phyloP scores from a whole-genome alignment of 2,113 vertebrate species.

The Ammodytes marinus region DNA sequence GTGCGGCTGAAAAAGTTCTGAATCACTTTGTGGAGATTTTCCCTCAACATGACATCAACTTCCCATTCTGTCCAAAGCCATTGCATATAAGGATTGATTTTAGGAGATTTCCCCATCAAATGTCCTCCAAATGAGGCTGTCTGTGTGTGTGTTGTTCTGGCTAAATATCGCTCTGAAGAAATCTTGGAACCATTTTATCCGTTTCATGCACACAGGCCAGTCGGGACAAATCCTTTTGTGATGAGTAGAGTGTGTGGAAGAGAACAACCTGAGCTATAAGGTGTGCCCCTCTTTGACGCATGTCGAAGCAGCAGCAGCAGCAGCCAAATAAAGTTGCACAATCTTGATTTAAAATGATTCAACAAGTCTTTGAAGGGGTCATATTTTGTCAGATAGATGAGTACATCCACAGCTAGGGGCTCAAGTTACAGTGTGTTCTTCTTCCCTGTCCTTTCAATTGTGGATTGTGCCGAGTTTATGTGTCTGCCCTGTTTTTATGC shows the following conservation, averaged over 20 bases:
- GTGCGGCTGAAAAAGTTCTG: not conserved
- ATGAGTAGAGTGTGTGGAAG: not conserved
- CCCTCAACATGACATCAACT: not conserved
- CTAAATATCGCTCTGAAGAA: not conserved
- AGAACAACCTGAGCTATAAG: not conserved
- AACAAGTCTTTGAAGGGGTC: not conserved
- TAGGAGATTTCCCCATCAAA: no score
- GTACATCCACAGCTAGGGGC: not conserved
- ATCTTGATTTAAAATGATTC: constrained; percentile 39
- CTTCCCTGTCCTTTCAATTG: no score
- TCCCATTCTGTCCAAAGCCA: not conserved
- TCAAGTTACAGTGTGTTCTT: no score
- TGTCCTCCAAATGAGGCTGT: not conserved
- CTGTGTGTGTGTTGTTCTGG: not conserved
- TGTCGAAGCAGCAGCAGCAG: no score
- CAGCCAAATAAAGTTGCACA: not conserved
- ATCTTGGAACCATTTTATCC: not conserved
- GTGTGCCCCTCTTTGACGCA: constrained; percentile 7
- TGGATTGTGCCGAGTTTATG: not conserved
- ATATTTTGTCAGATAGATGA: not conserved
- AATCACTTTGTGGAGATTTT: not conserved
- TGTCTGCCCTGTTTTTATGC: not conserved
- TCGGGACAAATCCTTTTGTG: constrained; percentile 1
- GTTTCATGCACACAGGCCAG: constrained; percentile 22
- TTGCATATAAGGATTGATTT: not conserved